Percentiles rank a stretch among this genome's conserved stretches.
Evolutionary conservation across 2,113 vertebrate species (phyloP).

Genomic region (Castor canadensis): DNA sequence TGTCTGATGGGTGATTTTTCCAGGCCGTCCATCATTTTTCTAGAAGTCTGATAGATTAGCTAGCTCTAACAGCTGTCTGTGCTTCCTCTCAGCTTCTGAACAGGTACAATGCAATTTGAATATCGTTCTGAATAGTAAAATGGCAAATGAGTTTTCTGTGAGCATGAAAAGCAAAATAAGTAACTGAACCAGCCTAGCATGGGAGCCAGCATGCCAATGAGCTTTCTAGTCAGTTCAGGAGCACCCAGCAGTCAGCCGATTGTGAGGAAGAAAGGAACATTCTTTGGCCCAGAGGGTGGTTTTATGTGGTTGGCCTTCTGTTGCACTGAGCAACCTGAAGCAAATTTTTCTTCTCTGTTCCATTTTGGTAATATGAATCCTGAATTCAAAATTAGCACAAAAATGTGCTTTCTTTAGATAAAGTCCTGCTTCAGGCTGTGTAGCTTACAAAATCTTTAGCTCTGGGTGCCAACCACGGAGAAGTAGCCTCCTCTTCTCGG

Average conservation of each 20-base stretch:
- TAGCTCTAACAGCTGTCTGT: neutral
- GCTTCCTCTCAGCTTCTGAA: conserved; percentile 8
- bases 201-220: neutral
- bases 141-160: conserved; percentile 6
- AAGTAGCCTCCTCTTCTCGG: neutral
- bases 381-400: conserved; percentile 62
- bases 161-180: conserved; percentile 42
- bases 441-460: neutral
- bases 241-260: neutral
- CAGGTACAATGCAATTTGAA: conserved; percentile 28
- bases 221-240: neutral
- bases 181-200: neutral
- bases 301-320: neutral
- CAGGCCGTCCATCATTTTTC: neutral
- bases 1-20: neutral
- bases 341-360: neutral
- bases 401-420: conserved; percentile 39
- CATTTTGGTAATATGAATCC: conserved; percentile 24
- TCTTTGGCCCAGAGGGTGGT: neutral
- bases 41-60: neutral
- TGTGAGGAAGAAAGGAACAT: conserved; percentile 5
- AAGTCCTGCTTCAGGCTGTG: neutral
- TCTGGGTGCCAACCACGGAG: neutral
- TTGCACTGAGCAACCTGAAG: neutral
- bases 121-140: conserved; percentile 14